Conservation (phyloP, 2,888 invertebrate species). For the Lordiphosa andalusiaca region DNA sequence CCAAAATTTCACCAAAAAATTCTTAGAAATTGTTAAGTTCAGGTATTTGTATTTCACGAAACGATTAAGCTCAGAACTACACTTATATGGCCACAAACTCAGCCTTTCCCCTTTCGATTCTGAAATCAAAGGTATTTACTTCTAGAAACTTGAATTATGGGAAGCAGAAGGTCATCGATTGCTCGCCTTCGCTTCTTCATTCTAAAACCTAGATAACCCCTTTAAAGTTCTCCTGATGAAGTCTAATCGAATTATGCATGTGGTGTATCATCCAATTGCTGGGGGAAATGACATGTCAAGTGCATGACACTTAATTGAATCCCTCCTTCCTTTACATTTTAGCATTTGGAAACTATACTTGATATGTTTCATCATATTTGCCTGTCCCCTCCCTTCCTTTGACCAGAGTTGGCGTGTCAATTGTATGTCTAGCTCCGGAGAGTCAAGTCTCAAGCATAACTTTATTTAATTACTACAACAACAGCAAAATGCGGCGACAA, state of each 20-base stretch:
- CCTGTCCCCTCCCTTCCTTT: background rate
- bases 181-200: too few relatives aligned
- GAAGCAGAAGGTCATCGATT: too few relatives aligned
- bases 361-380: background rate
- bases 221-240: background rate
- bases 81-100: too few relatives aligned
- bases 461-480: slow-evolving; percentile 66
- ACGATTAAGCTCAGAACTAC: too few relatives aligned
- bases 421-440: slow-evolving; percentile 34
- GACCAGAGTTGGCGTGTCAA: slow-evolving; percentile 47
- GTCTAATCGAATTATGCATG: slow-evolving; percentile 49
- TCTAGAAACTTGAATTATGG: too few relatives aligned
- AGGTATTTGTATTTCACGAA: too few relatives aligned
- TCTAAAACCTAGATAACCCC: too few relatives aligned
- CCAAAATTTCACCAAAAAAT: too few relatives aligned
- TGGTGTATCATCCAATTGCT: slow-evolving; percentile 43
- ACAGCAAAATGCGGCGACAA: slow-evolving; percentile 62
- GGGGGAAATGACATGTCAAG: slow-evolving; percentile 52
- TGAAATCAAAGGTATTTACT: too few relatives aligned
- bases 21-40: too few relatives aligned
- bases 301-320: slow-evolving; percentile 42
- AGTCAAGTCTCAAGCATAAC: slow-evolving; percentile 51
- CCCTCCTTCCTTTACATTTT: background rate
- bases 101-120: too few relatives aligned
- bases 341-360: too few relatives aligned